Conservation (phyloP, 1,140 invertebrate genomes). For the Drosophila nasuta region DNA sequence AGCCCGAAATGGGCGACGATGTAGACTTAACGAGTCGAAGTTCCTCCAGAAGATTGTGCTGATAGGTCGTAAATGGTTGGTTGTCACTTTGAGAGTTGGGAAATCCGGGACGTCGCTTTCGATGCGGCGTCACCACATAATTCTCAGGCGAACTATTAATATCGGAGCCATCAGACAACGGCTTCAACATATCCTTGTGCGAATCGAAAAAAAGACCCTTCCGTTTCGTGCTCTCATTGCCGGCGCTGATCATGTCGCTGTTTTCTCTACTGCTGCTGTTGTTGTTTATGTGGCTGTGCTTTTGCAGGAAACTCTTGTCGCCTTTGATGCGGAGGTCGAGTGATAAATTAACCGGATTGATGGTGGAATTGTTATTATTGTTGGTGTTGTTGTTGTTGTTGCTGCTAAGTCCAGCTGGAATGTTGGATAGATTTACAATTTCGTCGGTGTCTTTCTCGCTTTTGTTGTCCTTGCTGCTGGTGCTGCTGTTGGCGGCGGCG, state of each 20-base stretch:
- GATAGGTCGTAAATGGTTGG: conserved; percentile 92
- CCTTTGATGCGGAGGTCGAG: conserved; percentile 85
- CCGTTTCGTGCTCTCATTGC: conserved; percentile 86
- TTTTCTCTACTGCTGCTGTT: too few relatives aligned
- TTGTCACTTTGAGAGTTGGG: conserved; percentile 94
- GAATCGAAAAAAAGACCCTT: conserved; percentile 88
- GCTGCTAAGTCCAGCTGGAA: conserved; percentile 62
- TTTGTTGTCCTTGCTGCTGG: conserved; percentile 66
- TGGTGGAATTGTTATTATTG: conserved; percentile 74
- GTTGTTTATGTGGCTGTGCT: conserved; percentile 57
- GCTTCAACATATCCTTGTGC: conserved; percentile 87
- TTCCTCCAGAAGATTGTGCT: conserved; percentile 89
- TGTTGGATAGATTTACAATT: conserved; percentile 75
- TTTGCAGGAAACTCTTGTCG: conserved; percentile 67
- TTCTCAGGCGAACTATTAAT: conserved; percentile 89
- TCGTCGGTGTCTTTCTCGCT: conserved; percentile 76
- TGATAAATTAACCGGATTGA: conserved; percentile 92
- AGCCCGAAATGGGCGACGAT: conserved; percentile 79
- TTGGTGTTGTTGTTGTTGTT: conserved; percentile 52
- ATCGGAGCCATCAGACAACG: conserved; percentile 88
- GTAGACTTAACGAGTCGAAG: conserved; percentile 81
- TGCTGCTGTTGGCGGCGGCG: too few relatives aligned
- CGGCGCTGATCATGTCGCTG: conserved; percentile 60
- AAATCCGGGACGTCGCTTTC: conserved; percentile 93
- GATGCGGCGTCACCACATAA: conserved; percentile 93